phyloP scores from a whole-genome alignment of 2,888 invertebrate genomes.

The Julus scanicus region DNA sequence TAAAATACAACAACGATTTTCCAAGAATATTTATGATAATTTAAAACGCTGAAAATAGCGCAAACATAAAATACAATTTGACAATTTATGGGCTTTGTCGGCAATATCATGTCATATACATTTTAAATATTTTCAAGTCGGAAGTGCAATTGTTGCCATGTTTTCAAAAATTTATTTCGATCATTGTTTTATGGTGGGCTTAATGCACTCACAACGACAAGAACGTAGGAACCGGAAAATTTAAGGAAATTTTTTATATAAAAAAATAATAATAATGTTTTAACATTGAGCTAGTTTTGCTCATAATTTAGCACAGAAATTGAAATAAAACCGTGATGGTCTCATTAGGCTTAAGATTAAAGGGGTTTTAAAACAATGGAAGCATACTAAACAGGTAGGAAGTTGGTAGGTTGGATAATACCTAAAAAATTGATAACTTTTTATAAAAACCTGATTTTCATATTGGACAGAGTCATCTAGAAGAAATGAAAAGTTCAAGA shows the following conservation, averaged over 20 bases:
- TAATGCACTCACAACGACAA: background rate
- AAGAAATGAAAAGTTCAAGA: too few species aligned
- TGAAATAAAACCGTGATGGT: background rate
- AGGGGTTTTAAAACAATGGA: background rate
- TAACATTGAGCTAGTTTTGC: background rate
- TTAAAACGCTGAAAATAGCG: constrained; percentile 16
- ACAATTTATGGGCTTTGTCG: constrained; percentile 28
- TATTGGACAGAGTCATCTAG: too few species aligned
- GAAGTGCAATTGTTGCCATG: background rate
- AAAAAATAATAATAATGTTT: background rate
- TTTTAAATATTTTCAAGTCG: constrained; percentile 16
- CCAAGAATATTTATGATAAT: background rate
- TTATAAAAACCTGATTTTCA: background rate
- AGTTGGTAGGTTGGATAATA: too few species aligned
- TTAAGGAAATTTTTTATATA: background rate
- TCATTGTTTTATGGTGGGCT: background rate
- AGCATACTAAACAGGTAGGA: constrained; percentile 19
- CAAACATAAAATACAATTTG: constrained; percentile 1
- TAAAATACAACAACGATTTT: constrained; percentile 3
- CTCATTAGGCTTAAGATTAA: constrained; percentile 21
- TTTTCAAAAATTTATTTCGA: constrained; percentile 15
- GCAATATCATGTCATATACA: background rate
- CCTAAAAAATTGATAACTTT: background rate
- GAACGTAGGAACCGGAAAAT: background rate
- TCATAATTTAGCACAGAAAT: background rate